A percentile compares a stretch with the other conserved stretches of the same genome.
phyloP scores from a whole-genome alignment of 2,888 invertebrate species.

The Campaea margaritaria region DNA sequence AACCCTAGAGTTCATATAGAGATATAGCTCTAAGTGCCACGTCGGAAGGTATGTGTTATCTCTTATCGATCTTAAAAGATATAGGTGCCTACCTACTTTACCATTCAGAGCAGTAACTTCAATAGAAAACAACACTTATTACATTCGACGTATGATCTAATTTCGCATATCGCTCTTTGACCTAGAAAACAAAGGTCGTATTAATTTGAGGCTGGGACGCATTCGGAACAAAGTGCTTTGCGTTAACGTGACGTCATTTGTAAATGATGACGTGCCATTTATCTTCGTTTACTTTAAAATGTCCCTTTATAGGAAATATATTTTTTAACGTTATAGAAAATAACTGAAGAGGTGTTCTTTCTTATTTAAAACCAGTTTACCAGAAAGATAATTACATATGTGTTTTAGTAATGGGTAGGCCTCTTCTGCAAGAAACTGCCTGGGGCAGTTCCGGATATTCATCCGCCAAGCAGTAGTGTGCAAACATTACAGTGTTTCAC shows the following conservation, averaged over 20 bases:
- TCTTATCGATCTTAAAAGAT: slow-evolving; percentile 64
- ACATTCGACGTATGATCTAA: slow-evolving; percentile 50
- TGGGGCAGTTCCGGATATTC: too few relatives aligned
- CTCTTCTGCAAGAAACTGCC: too few relatives aligned
- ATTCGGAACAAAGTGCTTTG: slow-evolving; percentile 51
- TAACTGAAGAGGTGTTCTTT: too few relatives aligned
- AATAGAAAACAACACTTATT: slow-evolving; percentile 58
- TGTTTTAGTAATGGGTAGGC: too few relatives aligned
- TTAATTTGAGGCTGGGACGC: slow-evolving; percentile 67
- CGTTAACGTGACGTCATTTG: slow-evolving; percentile 48
- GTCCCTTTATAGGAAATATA: too few relatives aligned
- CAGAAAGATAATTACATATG: too few relatives aligned
- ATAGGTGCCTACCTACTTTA: slow-evolving; percentile 45
- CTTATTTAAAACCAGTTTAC: too few relatives aligned
- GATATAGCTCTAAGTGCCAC: slow-evolving; percentile 8
- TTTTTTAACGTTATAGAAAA: too few relatives aligned
- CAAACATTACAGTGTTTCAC: too few relatives aligned
- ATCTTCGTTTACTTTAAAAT: neutral
- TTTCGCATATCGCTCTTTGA: slow-evolving; percentile 58
- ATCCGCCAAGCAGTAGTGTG: too few relatives aligned
- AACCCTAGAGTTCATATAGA: too few relatives aligned
- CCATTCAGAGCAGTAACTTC: slow-evolving; percentile 37
- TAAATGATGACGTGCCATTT: slow-evolving; percentile 11
- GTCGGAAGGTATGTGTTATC: slow-evolving; percentile 23
- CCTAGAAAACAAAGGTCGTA: slow-evolving; percentile 70